Conservation (phyloP, 1,140 invertebrate genomes). For the Drosophila baimaii region DNA sequence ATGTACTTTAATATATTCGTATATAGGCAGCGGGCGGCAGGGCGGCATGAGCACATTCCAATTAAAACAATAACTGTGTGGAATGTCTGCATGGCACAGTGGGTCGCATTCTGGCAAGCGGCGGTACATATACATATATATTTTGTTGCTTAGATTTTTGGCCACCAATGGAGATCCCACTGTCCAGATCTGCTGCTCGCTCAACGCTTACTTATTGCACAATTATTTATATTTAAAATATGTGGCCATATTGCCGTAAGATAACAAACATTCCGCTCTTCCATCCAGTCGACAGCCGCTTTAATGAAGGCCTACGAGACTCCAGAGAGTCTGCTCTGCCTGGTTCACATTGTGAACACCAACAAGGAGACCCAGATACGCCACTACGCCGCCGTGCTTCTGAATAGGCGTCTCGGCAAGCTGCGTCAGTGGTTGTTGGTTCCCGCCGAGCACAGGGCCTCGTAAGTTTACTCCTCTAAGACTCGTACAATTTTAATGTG, state of each 20-base stretch:
- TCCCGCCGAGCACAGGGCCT: conserved; percentile 85
- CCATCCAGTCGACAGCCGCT: conserved; percentile 87
- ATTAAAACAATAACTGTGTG: conserved; percentile 11
- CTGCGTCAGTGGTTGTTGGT: conserved; percentile 87
- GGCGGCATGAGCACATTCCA: conserved; percentile 48
- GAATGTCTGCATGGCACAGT: conserved; percentile 31
- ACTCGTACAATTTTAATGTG: too few species aligned
- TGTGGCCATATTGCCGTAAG: conserved; percentile 11
- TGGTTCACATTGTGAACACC: conserved; percentile 87
- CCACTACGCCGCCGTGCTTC: conserved; percentile 88
- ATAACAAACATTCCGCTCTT: neutral
- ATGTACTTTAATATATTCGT: conserved; percentile 25
- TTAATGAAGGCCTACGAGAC: conserved; percentile 88
- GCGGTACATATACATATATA: too few species aligned
- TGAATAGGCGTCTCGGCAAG: conserved; percentile 87
- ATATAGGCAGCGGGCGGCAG: neutral
- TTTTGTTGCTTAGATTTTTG: neutral
- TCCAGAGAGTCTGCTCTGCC: conserved; percentile 86
- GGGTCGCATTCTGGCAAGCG: neutral
- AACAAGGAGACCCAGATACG: conserved; percentile 87
- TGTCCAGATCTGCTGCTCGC: conserved; percentile 4
- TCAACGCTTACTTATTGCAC: neutral
- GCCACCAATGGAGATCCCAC: neutral
- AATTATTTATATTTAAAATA: conserved; percentile 19
- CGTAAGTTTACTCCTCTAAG: conserved; percentile 79